A percentile compares a stretch with the other conserved stretches of the same genome.
phyloP scores from a whole-genome alignment of 1,140 invertebrate species.

The Tyrophagus putrescentiae region DNA sequence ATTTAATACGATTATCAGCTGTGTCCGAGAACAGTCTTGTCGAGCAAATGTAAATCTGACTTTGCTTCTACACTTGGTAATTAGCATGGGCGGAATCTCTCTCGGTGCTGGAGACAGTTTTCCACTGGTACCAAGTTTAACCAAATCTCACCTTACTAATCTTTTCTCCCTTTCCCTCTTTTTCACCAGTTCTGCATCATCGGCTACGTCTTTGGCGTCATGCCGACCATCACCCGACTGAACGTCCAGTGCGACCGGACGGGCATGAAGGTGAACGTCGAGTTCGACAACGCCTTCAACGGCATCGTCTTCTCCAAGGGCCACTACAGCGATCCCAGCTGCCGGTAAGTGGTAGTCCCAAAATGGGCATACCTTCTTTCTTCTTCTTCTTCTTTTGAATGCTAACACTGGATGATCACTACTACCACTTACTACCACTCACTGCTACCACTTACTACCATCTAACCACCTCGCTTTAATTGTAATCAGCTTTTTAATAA shows the following conservation, averaged over 20 bases:
- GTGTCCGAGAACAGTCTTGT: too few relatives aligned
- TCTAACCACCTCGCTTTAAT: too few relatives aligned
- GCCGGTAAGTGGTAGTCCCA: conserved; percentile 15
- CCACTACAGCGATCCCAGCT: conserved; percentile 41
- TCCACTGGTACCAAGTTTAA: background rate
- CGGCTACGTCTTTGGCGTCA: background rate
- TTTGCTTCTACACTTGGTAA: too few relatives aligned
- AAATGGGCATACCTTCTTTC: background rate
- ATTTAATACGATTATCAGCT: too few relatives aligned
- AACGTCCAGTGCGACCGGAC: conserved; percentile 46
- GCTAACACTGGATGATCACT: too few relatives aligned
- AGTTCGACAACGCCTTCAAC: conserved; percentile 47
- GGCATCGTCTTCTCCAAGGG: conserved; percentile 59
- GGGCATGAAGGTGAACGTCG: conserved; percentile 46
- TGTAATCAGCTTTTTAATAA: too few relatives aligned
- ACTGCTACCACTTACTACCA: too few relatives aligned
- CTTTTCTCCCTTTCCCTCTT: background rate
- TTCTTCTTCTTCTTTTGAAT: too few relatives aligned
- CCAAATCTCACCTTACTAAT: background rate
- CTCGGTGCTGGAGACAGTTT: too few relatives aligned
- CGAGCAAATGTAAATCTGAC: too few relatives aligned
- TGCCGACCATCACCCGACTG: conserved; percentile 37
- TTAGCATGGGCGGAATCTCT: too few relatives aligned
- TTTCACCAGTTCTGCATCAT: conserved; percentile 10
- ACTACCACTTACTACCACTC: too few relatives aligned